Base-by-base conservation (phyloP, 2,113 vertebrate species). In the Tragelaphus imberbis region DNA sequence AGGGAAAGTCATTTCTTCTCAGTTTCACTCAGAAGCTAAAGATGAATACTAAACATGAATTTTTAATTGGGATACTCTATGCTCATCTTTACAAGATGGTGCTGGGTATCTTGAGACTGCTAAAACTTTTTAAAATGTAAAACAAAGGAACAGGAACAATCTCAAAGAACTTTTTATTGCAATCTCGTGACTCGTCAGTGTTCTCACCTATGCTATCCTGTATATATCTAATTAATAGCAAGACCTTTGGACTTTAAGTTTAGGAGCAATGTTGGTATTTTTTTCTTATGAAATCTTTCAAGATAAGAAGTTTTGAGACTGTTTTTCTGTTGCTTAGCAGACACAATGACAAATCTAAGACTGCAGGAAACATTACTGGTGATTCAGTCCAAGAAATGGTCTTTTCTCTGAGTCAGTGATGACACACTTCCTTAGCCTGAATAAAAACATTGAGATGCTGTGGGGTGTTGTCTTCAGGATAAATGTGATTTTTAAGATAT, bases 251-350 rank as follows among this genome's bases (percentile, higher is more conserved):
- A 88, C 40, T 89, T 84, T 55, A 71, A 82, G 9, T 92, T 89
- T 87, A 71, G 40, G 51, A 86, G 49, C 63, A 80, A 79, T 91
- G 59, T 51, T 88, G 87, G 63, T 91, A 91, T 30, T 87, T 95
- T n/a, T 96, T 51, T 82, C 36, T 63, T 49, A 77, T n/a, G 88
- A 92, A 88, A 90, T 92, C 65, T 97, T 93, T 90, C 84, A 87
- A 97, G 97, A 96, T 97, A 96, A 97, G 85, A 96, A 88, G 17
- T 93, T 91, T 96, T 80, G 51, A 94, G 82, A 80, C 21, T 97
- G 44, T 96, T 98, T 97, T 97, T 94, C 95, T 97, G 97, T 98
- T 97, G 91, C 91, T 97, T 97, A 97, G 98, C 95, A 97, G 55
- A 96, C 11, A 47, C 19, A 88, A 6, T 97, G 97, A 97, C 84